phyloP scores from a whole-genome alignment of 1,140 invertebrate species.

The Bombus waltoni region DNA sequence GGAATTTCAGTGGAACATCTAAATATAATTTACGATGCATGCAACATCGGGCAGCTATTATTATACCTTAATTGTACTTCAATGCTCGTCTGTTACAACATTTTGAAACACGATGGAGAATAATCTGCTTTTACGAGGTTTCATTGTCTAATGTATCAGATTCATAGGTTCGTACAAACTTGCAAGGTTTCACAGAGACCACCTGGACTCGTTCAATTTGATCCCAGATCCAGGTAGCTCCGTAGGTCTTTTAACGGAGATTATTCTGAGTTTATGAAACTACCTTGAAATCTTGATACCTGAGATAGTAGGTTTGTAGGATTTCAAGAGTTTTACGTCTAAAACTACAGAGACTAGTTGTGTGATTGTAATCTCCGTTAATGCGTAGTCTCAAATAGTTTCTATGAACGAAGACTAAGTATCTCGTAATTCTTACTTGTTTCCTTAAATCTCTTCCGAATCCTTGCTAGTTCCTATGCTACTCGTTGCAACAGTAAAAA shows the following conservation, averaged over 20 bases:
- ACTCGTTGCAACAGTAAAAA: not conserved
- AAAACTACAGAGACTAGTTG: not conserved
- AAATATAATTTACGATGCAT: constrained; percentile 62
- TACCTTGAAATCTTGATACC: not conserved
- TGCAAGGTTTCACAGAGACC: not conserved
- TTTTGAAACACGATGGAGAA: not conserved
- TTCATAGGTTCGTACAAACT: not conserved
- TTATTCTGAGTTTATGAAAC: not conserved
- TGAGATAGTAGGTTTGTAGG: not conserved
- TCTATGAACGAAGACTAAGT: not conserved
- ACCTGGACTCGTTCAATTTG: not conserved
- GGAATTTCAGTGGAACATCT: constrained; percentile 42
- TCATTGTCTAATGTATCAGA: not conserved
- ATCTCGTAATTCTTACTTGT: not conserved
- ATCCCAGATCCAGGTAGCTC: not conserved
- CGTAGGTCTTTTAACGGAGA: not conserved
- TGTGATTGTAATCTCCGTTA: not conserved
- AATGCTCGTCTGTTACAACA: not conserved
- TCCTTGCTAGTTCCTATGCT: no score
- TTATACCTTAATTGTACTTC: constrained; percentile 27
- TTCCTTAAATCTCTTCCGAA: not conserved
- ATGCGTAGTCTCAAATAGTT: not conserved
- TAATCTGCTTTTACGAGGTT: not conserved
- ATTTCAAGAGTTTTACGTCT: not conserved
- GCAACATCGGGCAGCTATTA: constrained; percentile 37